Evolutionary conservation across 1,140 invertebrate species (phyloP).

Genomic region (Oncopodura yosiiana): DNA sequence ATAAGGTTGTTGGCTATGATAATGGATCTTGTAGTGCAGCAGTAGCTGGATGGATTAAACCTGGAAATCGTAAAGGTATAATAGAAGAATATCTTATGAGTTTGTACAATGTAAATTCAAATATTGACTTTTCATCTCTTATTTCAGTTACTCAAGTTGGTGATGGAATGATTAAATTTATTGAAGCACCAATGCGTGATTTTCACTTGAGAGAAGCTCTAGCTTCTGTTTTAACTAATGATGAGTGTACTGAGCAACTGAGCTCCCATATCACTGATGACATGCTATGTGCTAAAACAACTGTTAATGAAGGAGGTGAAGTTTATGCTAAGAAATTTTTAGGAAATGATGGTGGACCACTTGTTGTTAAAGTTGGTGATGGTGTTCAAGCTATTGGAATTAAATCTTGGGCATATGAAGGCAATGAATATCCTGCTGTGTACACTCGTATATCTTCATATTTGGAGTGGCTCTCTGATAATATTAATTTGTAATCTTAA

Average conservation of each 20-base stretch:
- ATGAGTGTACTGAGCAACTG: conserved; percentile 10
- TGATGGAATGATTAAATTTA: conserved; percentile 16
- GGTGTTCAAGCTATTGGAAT: conserved; percentile 20
- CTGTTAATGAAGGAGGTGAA: conserved; percentile 5
- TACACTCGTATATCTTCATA: conserved; percentile 13
- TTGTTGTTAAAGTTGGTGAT: conserved; percentile 17
- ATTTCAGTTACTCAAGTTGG: conserved; percentile 16
- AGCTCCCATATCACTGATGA: conserved; percentile 14
- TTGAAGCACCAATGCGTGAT: conserved; percentile 19
- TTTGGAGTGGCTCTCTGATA: conserved; percentile 19
- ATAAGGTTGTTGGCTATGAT: conserved; percentile 5
- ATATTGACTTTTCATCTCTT: no score
- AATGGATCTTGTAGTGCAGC: conserved; percentile 9
- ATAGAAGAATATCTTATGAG: no score
- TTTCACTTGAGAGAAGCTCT: conserved; percentile 16
- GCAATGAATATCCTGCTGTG: conserved; percentile 19
- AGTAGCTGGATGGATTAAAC: conserved; percentile 18
- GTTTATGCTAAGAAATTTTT: background rate
- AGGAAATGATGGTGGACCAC: conserved; percentile 22
- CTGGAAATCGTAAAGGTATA: conserved; percentile 18
- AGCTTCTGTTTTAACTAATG: background rate
- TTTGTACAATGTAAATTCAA: no score
- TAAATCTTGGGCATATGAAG: conserved; percentile 27
- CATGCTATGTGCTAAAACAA: conserved; percentile 21
- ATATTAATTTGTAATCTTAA: conserved; percentile 19